Conservation (phyloP, 2,113 vertebrate genomes). For the Platysternon megacephalum region DNA sequence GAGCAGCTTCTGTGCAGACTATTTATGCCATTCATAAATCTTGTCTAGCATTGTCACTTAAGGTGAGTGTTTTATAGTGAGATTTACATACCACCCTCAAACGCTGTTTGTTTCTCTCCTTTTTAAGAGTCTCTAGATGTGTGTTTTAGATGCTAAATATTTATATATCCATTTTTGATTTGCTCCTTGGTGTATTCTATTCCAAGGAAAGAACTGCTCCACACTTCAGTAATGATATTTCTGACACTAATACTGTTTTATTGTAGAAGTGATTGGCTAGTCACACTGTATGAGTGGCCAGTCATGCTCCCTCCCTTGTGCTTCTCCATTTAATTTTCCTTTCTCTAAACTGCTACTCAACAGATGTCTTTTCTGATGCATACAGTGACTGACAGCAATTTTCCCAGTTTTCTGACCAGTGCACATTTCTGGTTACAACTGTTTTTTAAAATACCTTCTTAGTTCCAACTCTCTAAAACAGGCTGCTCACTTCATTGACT, state of each 20-base stretch:
- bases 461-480: not conserved
- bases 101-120: not conserved
- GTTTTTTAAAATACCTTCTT: not conserved
- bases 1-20: not conserved
- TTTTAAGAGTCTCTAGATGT: not conserved
- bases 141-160: not conserved
- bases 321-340: not conserved
- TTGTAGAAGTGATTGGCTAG: fast-evolving
- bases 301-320: not conserved
- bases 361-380: not conserved
- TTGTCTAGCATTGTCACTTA: not conserved
- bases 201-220: not conserved
- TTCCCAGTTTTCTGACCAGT: not conserved
- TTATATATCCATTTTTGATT: not conserved
- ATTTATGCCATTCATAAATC: not conserved
- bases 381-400: not conserved
- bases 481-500: not conserved
- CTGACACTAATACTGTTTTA: not conserved
- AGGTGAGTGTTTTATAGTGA: not conserved
- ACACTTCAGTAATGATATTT: not conserved
- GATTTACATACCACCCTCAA: not conserved
- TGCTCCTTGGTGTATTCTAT: not conserved
- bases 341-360: not conserved
- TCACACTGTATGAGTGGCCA: not conserved
- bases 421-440: not conserved